phyloP scores from a whole-genome alignment of 53 echinoderm and acorn worm genomes.

The Crossaster papposus region DNA sequence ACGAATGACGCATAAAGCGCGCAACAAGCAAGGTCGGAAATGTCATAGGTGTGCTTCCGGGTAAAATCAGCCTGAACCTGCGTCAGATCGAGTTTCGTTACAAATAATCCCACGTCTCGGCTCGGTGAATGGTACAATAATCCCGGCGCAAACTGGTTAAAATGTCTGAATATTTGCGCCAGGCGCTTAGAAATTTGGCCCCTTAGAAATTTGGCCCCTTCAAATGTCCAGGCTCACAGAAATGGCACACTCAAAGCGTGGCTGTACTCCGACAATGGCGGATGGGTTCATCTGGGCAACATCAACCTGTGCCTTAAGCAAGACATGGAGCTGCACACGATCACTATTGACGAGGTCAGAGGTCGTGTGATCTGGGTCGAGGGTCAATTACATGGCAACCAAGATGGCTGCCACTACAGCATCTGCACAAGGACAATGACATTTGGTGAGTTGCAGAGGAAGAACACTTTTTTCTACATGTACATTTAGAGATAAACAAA shows the following conservation, averaged over 20 bases:
- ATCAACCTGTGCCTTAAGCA: constrained; percentile 34
- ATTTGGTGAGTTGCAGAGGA: constrained; percentile 23
- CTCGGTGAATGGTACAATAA: too few relatives aligned
- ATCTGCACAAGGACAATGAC: constrained; percentile 52
- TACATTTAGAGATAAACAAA: too few relatives aligned
- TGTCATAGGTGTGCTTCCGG: too few relatives aligned
- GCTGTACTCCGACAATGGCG: constrained; percentile 27
- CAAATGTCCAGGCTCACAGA: constrained; percentile 4
- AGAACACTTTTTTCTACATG: too few relatives aligned
- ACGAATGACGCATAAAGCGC: too few relatives aligned
- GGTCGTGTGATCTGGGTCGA: constrained; percentile 56
- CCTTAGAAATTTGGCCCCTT: background rate
- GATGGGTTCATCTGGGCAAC: constrained; percentile 54
- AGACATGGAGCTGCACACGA: background rate
- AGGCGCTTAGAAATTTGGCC: background rate
- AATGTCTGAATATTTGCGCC: background rate
- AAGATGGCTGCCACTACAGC: constrained; percentile 57
- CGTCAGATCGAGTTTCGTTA: too few relatives aligned
- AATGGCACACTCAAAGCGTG: constrained; percentile 46
- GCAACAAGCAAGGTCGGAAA: too few relatives aligned
- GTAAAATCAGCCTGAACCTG: too few relatives aligned
- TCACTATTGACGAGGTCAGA: constrained; percentile 38
- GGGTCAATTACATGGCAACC: constrained; percentile 7
- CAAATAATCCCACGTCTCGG: too few relatives aligned
- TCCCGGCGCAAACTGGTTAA: too few relatives aligned